Conservation (phyloP, 2,888 invertebrate species). For the Erebia palarica region DNA sequence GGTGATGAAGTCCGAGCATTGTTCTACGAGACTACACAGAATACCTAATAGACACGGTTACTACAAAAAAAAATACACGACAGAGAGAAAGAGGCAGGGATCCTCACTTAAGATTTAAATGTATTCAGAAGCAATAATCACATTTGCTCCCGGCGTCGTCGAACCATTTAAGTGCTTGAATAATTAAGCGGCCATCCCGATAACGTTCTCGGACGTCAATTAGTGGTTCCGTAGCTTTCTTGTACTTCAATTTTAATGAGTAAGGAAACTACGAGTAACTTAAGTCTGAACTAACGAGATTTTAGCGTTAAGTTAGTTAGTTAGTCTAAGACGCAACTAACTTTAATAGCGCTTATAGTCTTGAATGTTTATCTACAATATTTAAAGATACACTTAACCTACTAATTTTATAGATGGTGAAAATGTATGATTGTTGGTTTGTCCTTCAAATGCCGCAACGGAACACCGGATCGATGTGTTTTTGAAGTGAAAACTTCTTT, state of each 20-base stretch:
- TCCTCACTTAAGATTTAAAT: conserved; percentile 16
- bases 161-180: conserved; percentile 34
- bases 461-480: too few relatives aligned
- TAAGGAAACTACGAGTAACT: neutral
- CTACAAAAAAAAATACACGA: neutral
- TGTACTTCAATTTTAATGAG: conserved; percentile 33
- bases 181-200: conserved; percentile 33
- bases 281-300: neutral
- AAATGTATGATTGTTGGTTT: too few relatives aligned
- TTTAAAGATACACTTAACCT: too few relatives aligned
- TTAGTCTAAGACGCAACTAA: neutral
- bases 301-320: conserved; percentile 7
- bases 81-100: too few relatives aligned
- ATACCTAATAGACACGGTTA: neutral
- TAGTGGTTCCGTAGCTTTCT: conserved; percentile 31
- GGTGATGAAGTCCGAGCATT: too few relatives aligned
- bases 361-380: too few relatives aligned
- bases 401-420: too few relatives aligned
- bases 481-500: too few relatives aligned
- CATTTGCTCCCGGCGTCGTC: conserved; percentile 30
- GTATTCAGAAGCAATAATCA: conserved; percentile 26
- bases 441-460: too few relatives aligned
- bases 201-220: conserved; percentile 29
- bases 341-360: neutral
- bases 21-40: too few relatives aligned